Base-by-base conservation (phyloP, 2,113 vertebrate genomes). In the Platichthys stellatus region DNA sequence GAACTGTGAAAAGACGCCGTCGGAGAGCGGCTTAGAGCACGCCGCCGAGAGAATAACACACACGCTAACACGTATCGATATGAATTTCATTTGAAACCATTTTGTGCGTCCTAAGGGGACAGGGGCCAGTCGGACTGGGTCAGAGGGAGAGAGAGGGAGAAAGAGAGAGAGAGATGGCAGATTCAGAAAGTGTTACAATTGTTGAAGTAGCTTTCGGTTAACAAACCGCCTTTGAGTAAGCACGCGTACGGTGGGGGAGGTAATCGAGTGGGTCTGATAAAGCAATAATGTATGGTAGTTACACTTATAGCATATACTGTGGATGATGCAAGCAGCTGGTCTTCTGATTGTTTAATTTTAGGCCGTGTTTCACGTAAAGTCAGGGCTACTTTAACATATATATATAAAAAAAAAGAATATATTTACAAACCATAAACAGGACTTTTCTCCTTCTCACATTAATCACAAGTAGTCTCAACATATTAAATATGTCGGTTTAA, bases 341-440 rank as follows among this genome's bases (percentile, higher is more conserved):
- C 84, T 84, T 86, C 80, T 92, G 92, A 92, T 92, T 92, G 90
- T 91, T 90, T 83, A 82, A 69, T 82, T 91, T 89, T 89, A 79
- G 91, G 88, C 80, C 83, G 68, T 92, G 54, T 83, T 82, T 75
- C 81, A 84, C 67, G 79, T 87, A 89, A 86, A 88, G 79, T 88
- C 38, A 79, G 83, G 89, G 84, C 82, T 85, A 89, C 78, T 83
- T 90, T 82, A 86, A 88, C 85, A 90, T 86, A 73, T 69, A 17
- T 69, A 68, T 82, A 63, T 13, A 63, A 45, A 45, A 88, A 86
- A 86, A 90, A 89, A 84, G 4, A 64, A 89, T 69, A 92, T 93
- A 93, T 93, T 93, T 92, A 93, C 91, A 93, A 91, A 90, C 79
- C 83, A 92, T 90, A 88, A 91, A 92, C 86, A 91, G 89, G 91